These are phyloP conservation scores for Diarsia brunnea DNA, from an alignment of 2,888 invertebrate species.

Conservation along the genomic window DNA sequence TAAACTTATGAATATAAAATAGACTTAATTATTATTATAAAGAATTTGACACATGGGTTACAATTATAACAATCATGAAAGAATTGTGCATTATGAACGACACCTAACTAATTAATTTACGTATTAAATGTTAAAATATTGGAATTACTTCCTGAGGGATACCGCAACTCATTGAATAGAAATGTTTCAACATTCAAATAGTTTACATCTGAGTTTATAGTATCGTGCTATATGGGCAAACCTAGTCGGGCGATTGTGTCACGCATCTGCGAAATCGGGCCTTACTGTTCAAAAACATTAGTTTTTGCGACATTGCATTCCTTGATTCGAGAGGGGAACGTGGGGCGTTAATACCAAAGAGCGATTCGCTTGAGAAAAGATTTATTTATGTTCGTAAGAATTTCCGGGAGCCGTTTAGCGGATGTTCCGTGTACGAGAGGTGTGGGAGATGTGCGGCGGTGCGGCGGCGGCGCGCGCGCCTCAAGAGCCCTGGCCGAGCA, in stretches of 20 bases:
- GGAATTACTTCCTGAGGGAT: slow-evolving; percentile 90
- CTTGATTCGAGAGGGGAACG: slow-evolving; percentile 80
- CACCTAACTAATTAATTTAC: slow-evolving; percentile 77
- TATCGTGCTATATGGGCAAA: slow-evolving; percentile 89
- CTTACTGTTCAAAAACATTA: slow-evolving; percentile 71
- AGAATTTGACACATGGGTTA: slow-evolving; percentile 88
- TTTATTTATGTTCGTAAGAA: slow-evolving; percentile 87
- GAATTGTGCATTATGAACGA: slow-evolving; percentile 79
- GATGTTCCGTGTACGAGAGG: slow-evolving; percentile 83
- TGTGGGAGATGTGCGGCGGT: slow-evolving; percentile 76
- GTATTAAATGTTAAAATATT: slow-evolving; percentile 81
- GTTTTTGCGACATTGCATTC: slow-evolving; percentile 89
- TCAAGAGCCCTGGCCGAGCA: slow-evolving; percentile 90
- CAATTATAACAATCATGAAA: slow-evolving; percentile 80
- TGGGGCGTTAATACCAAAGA: slow-evolving; percentile 86
- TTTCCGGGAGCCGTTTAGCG: slow-evolving; percentile 86
- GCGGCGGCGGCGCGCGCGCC: slow-evolving; percentile 72
- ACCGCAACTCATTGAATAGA: slow-evolving; percentile 79
- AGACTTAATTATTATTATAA: slow-evolving; percentile 81
- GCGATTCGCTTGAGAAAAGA: slow-evolving; percentile 85
- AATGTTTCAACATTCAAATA: slow-evolving; percentile 74
- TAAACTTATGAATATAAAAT: slow-evolving; percentile 82
- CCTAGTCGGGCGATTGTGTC: slow-evolving; percentile 88
- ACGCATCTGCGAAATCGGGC: slow-evolving; percentile 88
- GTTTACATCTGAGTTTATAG: slow-evolving; percentile 76